Base-by-base conservation (phyloP, 2,113 vertebrate species). In the Mesocricetus auratus region DNA sequence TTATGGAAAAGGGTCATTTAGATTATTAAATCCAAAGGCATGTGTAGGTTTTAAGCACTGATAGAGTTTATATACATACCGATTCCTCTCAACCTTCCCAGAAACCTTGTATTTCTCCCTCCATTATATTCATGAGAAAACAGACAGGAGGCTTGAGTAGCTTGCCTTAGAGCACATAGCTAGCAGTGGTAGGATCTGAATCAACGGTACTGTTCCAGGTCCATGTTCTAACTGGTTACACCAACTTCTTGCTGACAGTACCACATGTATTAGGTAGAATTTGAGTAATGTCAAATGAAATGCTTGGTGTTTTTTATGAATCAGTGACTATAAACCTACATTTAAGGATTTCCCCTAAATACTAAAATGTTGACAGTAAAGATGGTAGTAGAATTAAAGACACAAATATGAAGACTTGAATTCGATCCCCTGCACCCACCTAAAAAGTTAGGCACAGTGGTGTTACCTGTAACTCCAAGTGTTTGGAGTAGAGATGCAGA, bases 341-440 rank as follows among this genome's bases (percentile, higher is more conserved):
- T 36, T 56, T 83, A 90, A 66, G 26, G 89, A 93, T 66, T 94
- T 94, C 75, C 78, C n/a, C 26, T 39, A 50, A 69, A 33, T 56
- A 60, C 69, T 96, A 89, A 82, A 64, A 73, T 91, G 73, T 69
- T 93, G 68, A 86, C 73, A 94, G 33, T 79, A 81, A 93, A 85
- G 71, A n/a, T 47, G 93, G n/a, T 0, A 45, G 21, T 83, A 21
- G 81, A 66, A 62, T 31, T 85, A 68, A 79, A 85, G 78, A 82
- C 45, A 75, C 22, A 83, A 83, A 42, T 33, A 7, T 42, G 81
- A 62, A 19, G 17, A 26, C 81, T n/a, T 62, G 56, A 83, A 11
- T 83, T n/a, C 19, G 3, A 13, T 22, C 79, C 56, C 53, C 53
- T 22, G 50, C 33, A 2, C 53, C 78, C 36, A 58, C 33, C 47